A percentile compares a stretch with the other conserved stretches of the same genome.
phyloP scores from a whole-genome alignment of 2,113 vertebrate species.

The Antechinus stuartii region DNA sequence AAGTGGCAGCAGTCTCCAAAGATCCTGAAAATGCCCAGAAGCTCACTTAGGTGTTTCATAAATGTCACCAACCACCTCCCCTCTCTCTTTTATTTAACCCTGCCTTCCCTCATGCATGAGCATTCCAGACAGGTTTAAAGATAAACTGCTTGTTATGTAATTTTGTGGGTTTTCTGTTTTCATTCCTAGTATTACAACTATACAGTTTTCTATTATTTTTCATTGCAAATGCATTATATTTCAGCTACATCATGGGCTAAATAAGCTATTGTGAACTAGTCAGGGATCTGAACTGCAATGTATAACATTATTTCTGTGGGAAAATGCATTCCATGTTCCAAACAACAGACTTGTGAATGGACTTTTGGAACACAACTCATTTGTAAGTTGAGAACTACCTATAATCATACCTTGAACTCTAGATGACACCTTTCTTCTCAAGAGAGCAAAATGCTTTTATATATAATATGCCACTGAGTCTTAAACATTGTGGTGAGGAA shows the following conservation, averaged over 20 bases:
- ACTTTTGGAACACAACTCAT: constrained; percentile 9
- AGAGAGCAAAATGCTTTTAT: constrained; percentile 47
- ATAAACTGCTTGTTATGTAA: background rate
- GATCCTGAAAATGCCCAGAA: background rate
- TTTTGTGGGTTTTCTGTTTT: constrained; percentile 20
- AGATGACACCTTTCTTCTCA: constrained; percentile 38
- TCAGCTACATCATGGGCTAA: constrained; percentile 40
- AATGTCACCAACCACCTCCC: background rate
- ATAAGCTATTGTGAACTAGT: constrained; percentile 2
- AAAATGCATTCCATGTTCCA: constrained; percentile 30
- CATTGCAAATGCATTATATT: constrained; percentile 28
- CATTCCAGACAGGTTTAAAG: background rate
- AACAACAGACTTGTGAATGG: background rate
- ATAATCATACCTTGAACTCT: constrained; percentile 58
- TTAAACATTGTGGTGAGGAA: background rate
- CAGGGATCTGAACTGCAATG: background rate
- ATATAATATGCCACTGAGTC: constrained; percentile 31
- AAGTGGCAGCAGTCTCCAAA: background rate
- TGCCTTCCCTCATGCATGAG: background rate
- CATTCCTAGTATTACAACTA: constrained; percentile 7
- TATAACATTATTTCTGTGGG: constrained; percentile 8
- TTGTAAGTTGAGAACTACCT: constrained; percentile 34
- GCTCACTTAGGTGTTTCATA: background rate
- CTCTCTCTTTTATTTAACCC: background rate
- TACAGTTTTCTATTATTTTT: constrained; percentile 40